phyloP scores from a whole-genome alignment of 2,113 vertebrate species.

The Lota lota region DNA sequence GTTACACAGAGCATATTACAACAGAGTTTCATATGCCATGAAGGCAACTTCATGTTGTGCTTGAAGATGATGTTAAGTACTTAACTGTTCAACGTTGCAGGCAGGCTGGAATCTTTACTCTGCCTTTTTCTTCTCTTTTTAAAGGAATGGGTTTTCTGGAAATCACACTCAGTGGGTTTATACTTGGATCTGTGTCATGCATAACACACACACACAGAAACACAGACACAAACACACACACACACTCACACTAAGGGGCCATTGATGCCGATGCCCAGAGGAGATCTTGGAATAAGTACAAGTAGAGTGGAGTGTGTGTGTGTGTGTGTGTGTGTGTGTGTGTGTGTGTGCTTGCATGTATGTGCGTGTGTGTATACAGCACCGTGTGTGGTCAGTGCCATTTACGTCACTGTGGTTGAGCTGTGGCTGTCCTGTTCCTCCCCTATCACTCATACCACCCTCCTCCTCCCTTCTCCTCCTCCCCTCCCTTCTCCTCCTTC shows the following conservation, averaged over 20 bases:
- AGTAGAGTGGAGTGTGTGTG: background rate
- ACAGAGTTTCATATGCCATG: too few relatives aligned
- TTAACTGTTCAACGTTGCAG: too few relatives aligned
- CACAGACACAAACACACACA: constrained; percentile 13
- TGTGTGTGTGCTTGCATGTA: constrained; percentile 8
- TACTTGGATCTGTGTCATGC: background rate
- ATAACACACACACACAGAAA: constrained; percentile 1
- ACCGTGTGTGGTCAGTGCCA: constrained; percentile 20
- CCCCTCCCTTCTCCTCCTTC: background rate
- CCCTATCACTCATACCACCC: constrained; percentile 44
- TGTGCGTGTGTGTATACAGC: constrained; percentile 5
- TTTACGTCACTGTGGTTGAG: constrained; percentile 61
- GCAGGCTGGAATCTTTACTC: too few relatives aligned
- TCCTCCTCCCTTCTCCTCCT: background rate
- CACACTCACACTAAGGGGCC: constrained; percentile 41
- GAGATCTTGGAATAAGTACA: constrained; percentile 42
- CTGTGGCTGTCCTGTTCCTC: constrained; percentile 44
- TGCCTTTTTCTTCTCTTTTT: too few relatives aligned
- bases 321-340: constrained; percentile 11
- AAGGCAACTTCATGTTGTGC: too few relatives aligned
- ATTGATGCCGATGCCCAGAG: constrained; percentile 49
- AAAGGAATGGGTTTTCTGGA: background rate
- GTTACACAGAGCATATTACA: too few relatives aligned
- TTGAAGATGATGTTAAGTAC: too few relatives aligned
- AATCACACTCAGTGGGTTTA: background rate